Evolutionary conservation across 1,140 invertebrate genomes (phyloP).

Genomic region (Lordiphosa collinella): DNA sequence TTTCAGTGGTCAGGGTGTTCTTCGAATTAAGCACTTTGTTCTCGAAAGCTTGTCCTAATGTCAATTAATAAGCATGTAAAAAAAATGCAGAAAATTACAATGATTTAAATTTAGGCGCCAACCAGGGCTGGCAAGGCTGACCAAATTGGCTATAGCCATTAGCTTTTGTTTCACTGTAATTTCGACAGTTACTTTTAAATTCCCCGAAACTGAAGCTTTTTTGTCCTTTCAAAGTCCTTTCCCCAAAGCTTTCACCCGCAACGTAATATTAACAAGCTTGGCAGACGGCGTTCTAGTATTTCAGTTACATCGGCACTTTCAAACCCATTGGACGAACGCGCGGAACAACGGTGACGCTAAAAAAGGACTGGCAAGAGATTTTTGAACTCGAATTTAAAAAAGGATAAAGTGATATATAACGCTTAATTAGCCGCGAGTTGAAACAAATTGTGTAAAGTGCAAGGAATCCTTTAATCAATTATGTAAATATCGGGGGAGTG

Average conservation of each 20-base stretch:
- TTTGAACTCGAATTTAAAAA: slow-evolving; percentile 57
- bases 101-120: no score
- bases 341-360: slow-evolving; percentile 19
- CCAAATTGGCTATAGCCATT: no score
- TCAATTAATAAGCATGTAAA: no score
- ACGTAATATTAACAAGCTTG: neutral
- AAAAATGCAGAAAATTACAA: no score
- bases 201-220: slow-evolving; percentile 13
- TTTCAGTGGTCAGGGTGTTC: no score
- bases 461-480: slow-evolving; percentile 15
- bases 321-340: slow-evolving; percentile 53
- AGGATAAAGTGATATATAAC: slow-evolving; percentile 31
- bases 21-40: no score
- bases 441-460: slow-evolving; percentile 5
- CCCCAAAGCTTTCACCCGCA: slow-evolving; percentile 20
- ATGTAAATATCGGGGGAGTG: slow-evolving; percentile 20
- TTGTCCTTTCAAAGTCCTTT: slow-evolving; percentile 41
- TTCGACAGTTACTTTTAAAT: no score
- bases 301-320: slow-evolving; percentile 68
- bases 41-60: no score
- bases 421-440: slow-evolving; percentile 24
- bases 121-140: no score
- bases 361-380: slow-evolving; percentile 31
- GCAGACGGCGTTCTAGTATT: slow-evolving; percentile 29
- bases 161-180: no score